Evolutionary conservation across 1,140 invertebrate species (phyloP).

Genomic region (Ladona fulva): DNA sequence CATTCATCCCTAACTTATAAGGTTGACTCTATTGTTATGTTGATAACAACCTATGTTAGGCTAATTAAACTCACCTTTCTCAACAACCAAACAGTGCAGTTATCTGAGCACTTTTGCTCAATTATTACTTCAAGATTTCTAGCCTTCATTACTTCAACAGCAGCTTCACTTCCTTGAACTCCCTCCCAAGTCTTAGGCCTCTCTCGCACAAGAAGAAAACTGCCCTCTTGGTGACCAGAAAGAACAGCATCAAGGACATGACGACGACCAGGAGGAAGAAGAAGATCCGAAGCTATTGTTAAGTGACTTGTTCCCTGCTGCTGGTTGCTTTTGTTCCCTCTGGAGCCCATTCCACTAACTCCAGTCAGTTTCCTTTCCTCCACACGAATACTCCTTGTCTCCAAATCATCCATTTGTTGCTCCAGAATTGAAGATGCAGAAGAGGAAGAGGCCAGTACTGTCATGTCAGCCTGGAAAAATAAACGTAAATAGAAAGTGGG

Average conservation of each 20-base stretch:
- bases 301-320: constrained; percentile 25
- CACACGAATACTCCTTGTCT: constrained; percentile 39
- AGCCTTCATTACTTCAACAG: constrained; percentile 20
- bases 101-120: constrained; percentile 27
- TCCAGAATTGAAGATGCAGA: constrained; percentile 28
- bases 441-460: constrained; percentile 30
- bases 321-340: not conserved
- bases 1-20: too few species aligned
- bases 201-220: constrained; percentile 42
- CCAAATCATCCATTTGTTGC: constrained; percentile 37
- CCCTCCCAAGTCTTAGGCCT: constrained; percentile 22
- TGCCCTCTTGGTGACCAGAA: constrained; percentile 32
- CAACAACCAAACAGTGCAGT: constrained; percentile 30
- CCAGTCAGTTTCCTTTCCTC: constrained; percentile 49
- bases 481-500: too few species aligned
- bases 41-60: too few species aligned
- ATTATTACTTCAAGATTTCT: constrained; percentile 29
- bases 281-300: not conserved
- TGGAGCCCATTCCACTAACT: constrained; percentile 24
- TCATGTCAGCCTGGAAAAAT: constrained; percentile 41
- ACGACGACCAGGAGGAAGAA: not conserved
- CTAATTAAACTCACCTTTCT: constrained; percentile 26
- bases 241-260: not conserved
- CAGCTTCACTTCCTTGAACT: constrained; percentile 24
- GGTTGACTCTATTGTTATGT: too few species aligned